Percentiles rank a stretch among this genome's conserved stretches.
Evolutionary conservation across 37 sponge, comb jelly and placozoan genomes (phyloP).

Genomic region (Halichondria panicea): DNA sequence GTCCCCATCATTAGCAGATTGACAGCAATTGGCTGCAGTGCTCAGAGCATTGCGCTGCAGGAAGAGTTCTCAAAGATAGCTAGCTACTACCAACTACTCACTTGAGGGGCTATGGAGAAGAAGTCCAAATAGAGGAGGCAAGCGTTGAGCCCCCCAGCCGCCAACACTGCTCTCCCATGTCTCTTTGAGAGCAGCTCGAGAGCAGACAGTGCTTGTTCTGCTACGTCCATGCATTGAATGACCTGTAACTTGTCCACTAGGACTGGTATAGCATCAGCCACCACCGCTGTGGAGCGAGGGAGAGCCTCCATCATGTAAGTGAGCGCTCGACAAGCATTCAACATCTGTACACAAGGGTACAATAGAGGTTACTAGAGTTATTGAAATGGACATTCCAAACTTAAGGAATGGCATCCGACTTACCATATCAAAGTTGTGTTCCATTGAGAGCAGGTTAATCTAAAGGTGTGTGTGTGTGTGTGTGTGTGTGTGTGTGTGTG

Average conservation of each 20-base stretch:
- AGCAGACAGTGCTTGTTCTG: conserved; percentile 95
- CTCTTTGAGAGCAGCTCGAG: conserved; percentile 85
- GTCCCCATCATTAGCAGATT: conserved; percentile 74
- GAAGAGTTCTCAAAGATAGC: conserved; percentile 1
- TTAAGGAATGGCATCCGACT: conserved; percentile 5
- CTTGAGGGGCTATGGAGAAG: conserved; percentile 92
- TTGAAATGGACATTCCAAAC: not conserved
- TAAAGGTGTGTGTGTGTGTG: conserved; percentile 13
- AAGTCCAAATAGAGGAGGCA: conserved; percentile 93
- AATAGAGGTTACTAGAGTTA: not conserved
- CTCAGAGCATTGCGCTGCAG: conserved; percentile 81
- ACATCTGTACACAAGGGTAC: conserved; percentile 49
- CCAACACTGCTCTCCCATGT: conserved; percentile 82
- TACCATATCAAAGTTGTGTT: conserved; percentile 96
- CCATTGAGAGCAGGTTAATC: conserved; percentile 74
- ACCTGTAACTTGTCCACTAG: conserved; percentile 78
- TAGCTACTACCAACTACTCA: conserved; percentile 5
- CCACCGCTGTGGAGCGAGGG: conserved; percentile 73
- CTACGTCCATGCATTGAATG: conserved; percentile 98
- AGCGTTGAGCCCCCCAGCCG: conserved; percentile 87
- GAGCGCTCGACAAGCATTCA: conserved; percentile 93
- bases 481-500: too few relatives aligned
- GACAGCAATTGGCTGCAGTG: conserved; percentile 93
- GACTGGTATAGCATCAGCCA: conserved; percentile 78
- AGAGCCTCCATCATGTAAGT: conserved; percentile 97